Evolutionary conservation across 2,797 vertebrate species (phyloP), one percentile per base, ranked within the genome.

Genomic region (Tragopan temminckii): DNA sequence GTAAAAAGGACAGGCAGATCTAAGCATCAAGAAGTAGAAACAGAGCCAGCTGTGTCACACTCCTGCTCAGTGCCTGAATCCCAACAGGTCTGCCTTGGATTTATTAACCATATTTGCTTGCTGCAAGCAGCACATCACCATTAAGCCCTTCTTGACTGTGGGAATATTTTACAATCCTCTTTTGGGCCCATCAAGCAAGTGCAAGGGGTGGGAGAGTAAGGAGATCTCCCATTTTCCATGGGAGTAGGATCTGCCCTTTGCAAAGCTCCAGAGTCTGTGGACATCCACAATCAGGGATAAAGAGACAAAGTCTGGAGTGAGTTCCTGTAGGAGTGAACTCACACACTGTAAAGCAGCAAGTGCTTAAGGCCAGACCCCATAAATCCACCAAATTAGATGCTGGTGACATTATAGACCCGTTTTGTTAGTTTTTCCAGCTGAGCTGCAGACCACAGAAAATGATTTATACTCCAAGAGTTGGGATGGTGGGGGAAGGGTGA

Each of bases 341-440:
- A 33, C 43, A 19, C 7, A 3, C 78, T 79, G 80, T 72, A 91
- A 92, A 95, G 92, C 85, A 89, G 80, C 85, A 59, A 94, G 85
- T 70, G 91, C 93, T 95, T 46, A 43, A 64, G 90, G 89, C 85
- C 92, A 91, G 85, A 80, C 42, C 67, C 92, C 89, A 93, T 96
- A 97, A 96, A 97, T 97, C 83, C 80, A 85, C 89, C 62, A 90
- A 86, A 96, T 71, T 86, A 93, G 94, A 96, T 82, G 85, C 69
- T 93, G 95, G 87, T 93, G 96, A 96, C 96, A 96, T 95, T 92
- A 86, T 17, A 92, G 95, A 82, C 48, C 87, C 15, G 0, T 78
- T 61, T 36, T 82, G 95, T 88, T 92, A 87, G 93, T 88, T 96
- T 95, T 95, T 93, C 94, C 95, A 96, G 93, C 96, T 92, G 93